These are phyloP conservation scores for Recurvirostra avosetta DNA, from an alignment of 2,113 vertebrate species.

Conservation along the genomic window DNA sequence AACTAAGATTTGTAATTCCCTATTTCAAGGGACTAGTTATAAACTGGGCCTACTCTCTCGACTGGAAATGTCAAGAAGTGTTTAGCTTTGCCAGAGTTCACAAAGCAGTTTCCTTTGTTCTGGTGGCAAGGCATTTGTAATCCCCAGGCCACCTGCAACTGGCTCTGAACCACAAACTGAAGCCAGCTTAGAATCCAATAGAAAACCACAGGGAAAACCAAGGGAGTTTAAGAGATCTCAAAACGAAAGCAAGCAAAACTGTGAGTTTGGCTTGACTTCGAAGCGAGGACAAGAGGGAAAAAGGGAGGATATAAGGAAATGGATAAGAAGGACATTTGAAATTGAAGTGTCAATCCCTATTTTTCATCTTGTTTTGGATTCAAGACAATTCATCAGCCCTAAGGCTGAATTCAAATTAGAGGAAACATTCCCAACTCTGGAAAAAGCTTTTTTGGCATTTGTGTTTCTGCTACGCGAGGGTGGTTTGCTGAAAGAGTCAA, in stretches of 20 bases:
- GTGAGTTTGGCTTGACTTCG: neutral
- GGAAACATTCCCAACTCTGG: neutral
- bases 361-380: neutral
- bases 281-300: neutral
- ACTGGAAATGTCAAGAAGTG: neutral
- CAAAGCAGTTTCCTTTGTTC: neutral
- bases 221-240: neutral
- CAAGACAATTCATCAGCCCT: neutral
- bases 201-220: neutral
- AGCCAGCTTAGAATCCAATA: neutral
- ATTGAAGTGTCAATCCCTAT: neutral
- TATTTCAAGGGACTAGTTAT: neutral
- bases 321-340: neutral
- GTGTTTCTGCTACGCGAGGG: neutral
- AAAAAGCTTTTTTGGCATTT: neutral
- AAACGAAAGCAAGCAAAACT: neutral
- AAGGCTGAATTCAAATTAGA: neutral
- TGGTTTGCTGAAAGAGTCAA: neutral
- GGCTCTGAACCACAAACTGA: neutral
- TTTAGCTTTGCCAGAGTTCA: constrained; percentile 8
- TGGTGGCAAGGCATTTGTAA: neutral
- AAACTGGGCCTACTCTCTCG: neutral
- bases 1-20: neutral
- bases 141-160: neutral
- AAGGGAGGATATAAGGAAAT: neutral